These are phyloP conservation scores for Serripes groenlandicus DNA, from an alignment of 2,888 invertebrate species.

Conservation along the genomic window DNA sequence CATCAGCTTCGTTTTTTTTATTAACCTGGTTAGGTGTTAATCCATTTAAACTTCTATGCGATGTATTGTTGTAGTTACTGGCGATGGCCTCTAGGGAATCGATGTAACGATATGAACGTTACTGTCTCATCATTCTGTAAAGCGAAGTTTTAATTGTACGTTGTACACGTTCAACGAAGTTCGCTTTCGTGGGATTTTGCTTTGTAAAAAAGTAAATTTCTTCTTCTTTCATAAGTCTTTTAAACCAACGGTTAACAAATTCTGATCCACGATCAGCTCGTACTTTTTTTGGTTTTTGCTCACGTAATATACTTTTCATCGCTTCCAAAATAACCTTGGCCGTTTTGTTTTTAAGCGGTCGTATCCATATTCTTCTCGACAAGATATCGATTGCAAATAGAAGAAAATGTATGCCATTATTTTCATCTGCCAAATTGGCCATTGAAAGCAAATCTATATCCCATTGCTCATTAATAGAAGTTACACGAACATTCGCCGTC, in stretches of 20 bases:
- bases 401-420: conserved; percentile 47
- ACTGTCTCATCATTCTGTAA: neutral
- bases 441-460: conserved; percentile 8
- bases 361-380: conserved; percentile 44
- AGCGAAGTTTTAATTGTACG: neutral
- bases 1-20: conserved; percentile 41
- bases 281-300: conserved; percentile 10
- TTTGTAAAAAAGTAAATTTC: conserved; percentile 26
- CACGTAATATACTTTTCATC: conserved; percentile 19
- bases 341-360: conserved; percentile 41
- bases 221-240: conserved; percentile 17
- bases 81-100: neutral
- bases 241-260: conserved; percentile 31
- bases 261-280: conserved; percentile 19
- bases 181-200: conserved; percentile 27
- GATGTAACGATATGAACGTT: conserved; percentile 8
- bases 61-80: conserved; percentile 23
- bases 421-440: conserved; percentile 34
- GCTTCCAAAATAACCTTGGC: conserved; percentile 31
- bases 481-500: conserved; percentile 45
- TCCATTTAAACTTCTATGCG: conserved; percentile 28
- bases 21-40: conserved; percentile 31
- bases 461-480: conserved; percentile 33
- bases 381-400: conserved; percentile 49
- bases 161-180: conserved; percentile 9